Base-by-base conservation (phyloP, 2,888 invertebrate genomes). In the Galerucella calmariensis region DNA sequence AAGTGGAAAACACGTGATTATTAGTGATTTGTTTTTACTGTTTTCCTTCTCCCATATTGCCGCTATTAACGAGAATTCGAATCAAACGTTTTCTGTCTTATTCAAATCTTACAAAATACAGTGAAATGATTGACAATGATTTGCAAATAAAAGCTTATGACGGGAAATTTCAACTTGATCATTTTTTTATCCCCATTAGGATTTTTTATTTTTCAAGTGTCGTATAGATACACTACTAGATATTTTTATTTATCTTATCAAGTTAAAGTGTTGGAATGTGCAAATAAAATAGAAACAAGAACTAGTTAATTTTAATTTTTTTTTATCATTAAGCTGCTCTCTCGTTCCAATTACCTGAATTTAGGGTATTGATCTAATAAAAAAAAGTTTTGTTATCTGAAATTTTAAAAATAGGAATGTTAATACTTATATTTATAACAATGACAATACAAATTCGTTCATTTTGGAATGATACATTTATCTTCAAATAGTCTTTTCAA, bases 291-390 rank as follows among this genome's bases (percentile, higher is more conserved):
- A 27, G 5, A 12, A 24, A 27, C 4, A 59, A 48, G 3, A 14
- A 14, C 12, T 48, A 48, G 48, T 48, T 11, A 14, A 11, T 27
- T 59, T 27, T 12, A 24, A 24, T 59, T 11, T 58, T n/a, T n/a
- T 59, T 59, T 59, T 59, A 27, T 59, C 27, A 11, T 16, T n/a
- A 53, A 5, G 20, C 20, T 56, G 9, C 35, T 41, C 48, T 59
- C 10, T 59, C 12, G 27, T 59, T 27, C 14, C 6, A 27, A 27
- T 59, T 27, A 59, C 14, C 59, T 24, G 59, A 27, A 59, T 24
- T 59, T 59, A 59, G 59, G 59, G 59, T 59, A 59, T 59, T 11
- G n/a, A 53, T 53, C 3, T n/a, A 16, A 53, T 53, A n/a, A n/a
- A n/a, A 12, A 48, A 48, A 48, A 53, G 16, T 53, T 53, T 9